Evolutionary conservation across 2,113 vertebrate species (phyloP).

Genomic region (Lophura nycthemera): DNA sequence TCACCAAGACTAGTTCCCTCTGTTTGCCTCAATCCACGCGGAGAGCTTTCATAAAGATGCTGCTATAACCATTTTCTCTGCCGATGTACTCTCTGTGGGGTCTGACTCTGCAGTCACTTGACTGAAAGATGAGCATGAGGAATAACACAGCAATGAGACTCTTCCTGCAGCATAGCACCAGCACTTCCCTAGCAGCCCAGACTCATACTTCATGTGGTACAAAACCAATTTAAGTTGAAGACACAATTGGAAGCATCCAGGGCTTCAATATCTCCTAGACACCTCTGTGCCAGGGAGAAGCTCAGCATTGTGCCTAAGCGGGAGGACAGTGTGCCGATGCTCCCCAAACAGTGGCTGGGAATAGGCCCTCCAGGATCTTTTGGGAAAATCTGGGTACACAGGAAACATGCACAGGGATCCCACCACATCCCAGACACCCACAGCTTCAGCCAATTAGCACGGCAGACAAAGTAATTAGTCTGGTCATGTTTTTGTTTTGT

Average conservation of each 20-base stretch:
- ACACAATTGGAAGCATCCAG: not conserved
- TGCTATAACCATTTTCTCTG: not conserved
- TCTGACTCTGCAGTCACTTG: not conserved
- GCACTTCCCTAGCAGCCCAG: slow-evolving; percentile 21
- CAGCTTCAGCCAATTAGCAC: not conserved
- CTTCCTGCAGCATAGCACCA: not conserved
- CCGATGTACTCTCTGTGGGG: not conserved
- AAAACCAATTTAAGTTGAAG: slow-evolving; percentile 49
- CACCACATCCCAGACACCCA: not conserved
- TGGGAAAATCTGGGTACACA: not conserved
- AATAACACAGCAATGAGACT: not conserved
- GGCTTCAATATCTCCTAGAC: not conserved
- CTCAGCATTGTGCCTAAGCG: not conserved
- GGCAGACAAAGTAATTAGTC: not conserved
- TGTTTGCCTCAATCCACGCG: not conserved
- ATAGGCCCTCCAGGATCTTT: not conserved
- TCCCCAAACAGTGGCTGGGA: not conserved
- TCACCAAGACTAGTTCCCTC: not conserved
- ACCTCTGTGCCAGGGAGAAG: not conserved
- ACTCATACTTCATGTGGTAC: slow-evolving; percentile 5
- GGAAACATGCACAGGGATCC: not conserved
- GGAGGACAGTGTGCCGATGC: not conserved
- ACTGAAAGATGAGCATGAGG: not conserved
- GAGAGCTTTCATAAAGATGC: not conserved
- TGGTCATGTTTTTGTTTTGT: not conserved